A percentile compares a stretch with the other conserved stretches of the same genome.
Conservation (phyloP, 1,140 invertebrate genomes). For the Bradysia coprophila region DNA sequence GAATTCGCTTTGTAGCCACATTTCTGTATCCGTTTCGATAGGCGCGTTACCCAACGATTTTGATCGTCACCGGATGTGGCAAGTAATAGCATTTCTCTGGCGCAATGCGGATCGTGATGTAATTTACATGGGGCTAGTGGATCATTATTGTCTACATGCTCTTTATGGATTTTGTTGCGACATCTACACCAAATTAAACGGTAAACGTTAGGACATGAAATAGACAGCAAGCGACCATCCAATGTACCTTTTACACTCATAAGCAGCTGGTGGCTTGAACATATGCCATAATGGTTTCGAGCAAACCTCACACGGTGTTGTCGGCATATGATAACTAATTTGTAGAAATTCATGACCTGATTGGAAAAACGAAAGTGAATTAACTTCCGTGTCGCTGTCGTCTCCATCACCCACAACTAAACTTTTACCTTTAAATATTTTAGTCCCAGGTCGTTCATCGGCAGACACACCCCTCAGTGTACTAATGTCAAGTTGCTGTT, state of each 20-base stretch:
- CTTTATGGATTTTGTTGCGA: slow-evolving; percentile 89
- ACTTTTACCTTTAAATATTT: slow-evolving; percentile 49
- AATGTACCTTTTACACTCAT: slow-evolving; percentile 78
- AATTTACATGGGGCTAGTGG: slow-evolving; percentile 78
- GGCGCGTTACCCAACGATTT: slow-evolving; percentile 76
- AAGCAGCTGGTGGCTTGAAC: slow-evolving; percentile 86
- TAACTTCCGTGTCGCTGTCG: not conserved
- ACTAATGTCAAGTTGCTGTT: slow-evolving; percentile 28
- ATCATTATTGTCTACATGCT: slow-evolving; percentile 76
- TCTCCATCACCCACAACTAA: not conserved
- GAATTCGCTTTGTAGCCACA: slow-evolving; percentile 80
- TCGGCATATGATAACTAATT: slow-evolving; percentile 95
- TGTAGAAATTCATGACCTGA: slow-evolving; percentile 86
- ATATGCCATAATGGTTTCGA: slow-evolving; percentile 93
- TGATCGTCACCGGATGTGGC: slow-evolving; percentile 73
- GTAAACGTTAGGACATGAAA: no score
- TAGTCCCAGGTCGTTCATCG: slow-evolving; percentile 54
- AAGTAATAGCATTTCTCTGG: slow-evolving; percentile 78
- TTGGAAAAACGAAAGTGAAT: slow-evolving; percentile 3
- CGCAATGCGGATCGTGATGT: slow-evolving; percentile 81
- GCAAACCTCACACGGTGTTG: slow-evolving; percentile 94
- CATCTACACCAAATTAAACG: slow-evolving; percentile 43
- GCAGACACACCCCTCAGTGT: slow-evolving; percentile 27
- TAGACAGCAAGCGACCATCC: not conserved
- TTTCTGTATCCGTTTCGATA: slow-evolving; percentile 85